Conservation (phyloP, 2,888 invertebrate species). For the Pemphredon lugubris region DNA sequence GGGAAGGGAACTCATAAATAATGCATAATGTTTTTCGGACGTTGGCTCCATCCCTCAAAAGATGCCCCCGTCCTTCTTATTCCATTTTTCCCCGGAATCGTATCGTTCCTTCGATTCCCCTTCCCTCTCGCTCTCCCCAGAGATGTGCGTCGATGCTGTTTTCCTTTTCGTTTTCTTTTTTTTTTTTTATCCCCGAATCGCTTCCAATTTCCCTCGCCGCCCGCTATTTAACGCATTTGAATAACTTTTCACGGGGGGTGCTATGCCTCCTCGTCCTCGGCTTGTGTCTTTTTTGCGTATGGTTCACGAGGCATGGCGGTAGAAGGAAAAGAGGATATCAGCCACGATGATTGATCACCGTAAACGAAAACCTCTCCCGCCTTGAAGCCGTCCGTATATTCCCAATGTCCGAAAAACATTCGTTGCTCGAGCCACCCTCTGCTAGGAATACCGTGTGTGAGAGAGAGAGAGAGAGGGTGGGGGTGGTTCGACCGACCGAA, state of each 20-base stretch:
- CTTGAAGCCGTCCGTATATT: constrained; percentile 48
- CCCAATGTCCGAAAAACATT: constrained; percentile 78
- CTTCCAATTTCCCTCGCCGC: constrained; percentile 50
- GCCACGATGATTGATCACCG: constrained; percentile 65
- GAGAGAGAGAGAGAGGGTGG: too few relatives aligned
- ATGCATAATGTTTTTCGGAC: constrained; percentile 79
- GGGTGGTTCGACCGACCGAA: constrained; percentile 16
- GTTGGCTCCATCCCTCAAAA: constrained; percentile 66
- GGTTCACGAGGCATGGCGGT: constrained; percentile 81
- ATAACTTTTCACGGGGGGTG: constrained; percentile 41
- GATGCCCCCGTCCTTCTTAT: constrained; percentile 4
- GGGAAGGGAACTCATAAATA: constrained; percentile 72
- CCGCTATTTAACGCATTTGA: constrained; percentile 60
- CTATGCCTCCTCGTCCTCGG: constrained; percentile 2
- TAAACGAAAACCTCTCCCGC: constrained; percentile 46
- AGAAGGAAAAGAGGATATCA: constrained; percentile 62
- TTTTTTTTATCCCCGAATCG: constrained; percentile 41
- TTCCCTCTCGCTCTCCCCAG: constrained; percentile 18
- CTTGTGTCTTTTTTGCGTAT: constrained; percentile 62
- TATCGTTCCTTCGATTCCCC: background rate
- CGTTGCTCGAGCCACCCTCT: constrained; percentile 52
- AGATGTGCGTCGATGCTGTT: constrained; percentile 35
- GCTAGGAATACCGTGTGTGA: too few relatives aligned
- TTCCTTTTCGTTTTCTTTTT: too few relatives aligned
- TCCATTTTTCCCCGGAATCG: background rate